Conservation (phyloP, 2,888 invertebrate genomes). For the Leistus spinibarbis region DNA sequence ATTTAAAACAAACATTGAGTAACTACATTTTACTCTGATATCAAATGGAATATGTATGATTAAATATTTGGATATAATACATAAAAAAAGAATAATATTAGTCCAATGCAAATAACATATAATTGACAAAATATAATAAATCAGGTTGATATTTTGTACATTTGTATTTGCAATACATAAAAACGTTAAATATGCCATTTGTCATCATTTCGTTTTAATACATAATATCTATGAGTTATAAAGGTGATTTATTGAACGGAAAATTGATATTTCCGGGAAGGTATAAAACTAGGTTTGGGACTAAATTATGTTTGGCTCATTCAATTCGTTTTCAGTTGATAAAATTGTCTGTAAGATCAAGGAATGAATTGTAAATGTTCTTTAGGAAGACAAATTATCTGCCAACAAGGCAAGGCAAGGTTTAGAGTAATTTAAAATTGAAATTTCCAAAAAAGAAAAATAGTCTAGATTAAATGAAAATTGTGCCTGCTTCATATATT, state of each 20-base stretch:
- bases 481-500: background rate
- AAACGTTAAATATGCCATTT: background rate
- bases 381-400: constrained; percentile 29
- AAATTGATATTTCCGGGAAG: too few relatives aligned
- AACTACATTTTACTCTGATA: background rate
- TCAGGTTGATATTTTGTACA: background rate
- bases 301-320: background rate
- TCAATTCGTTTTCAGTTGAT: background rate
- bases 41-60: background rate
- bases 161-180: background rate
- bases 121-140: background rate
- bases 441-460: constrained; percentile 27
- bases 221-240: too few relatives aligned
- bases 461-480: constrained; percentile 17
- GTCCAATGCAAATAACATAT: background rate
- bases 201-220: background rate
- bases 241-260: background rate
- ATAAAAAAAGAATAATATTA: background rate
- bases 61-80: background rate
- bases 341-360: background rate
- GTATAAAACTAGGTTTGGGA: background rate
- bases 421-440: constrained; percentile 35
- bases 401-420: constrained; percentile 25
- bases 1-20: background rate
- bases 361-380: constrained; percentile 23